phyloP scores from a whole-genome alignment of 2,888 invertebrate species.

The Cetonia aurata region DNA sequence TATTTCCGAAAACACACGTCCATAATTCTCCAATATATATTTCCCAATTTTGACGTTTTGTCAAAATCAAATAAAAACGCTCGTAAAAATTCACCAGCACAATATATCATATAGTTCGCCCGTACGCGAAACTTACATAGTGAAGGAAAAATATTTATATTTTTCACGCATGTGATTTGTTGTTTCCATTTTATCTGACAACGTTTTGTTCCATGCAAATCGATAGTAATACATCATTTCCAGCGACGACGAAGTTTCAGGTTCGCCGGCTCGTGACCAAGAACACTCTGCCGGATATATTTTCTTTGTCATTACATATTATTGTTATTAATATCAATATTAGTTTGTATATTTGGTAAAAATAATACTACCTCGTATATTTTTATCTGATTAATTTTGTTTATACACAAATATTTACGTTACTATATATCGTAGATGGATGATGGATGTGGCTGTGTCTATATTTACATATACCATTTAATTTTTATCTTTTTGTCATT shows the following conservation, averaged over 20 bases:
- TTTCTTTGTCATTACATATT: not conserved
- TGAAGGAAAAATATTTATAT: conserved; percentile 42
- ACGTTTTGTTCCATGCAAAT: conserved; percentile 40
- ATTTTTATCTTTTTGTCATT: no score
- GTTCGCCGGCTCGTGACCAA: conserved; percentile 36
- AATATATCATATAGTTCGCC: conserved; percentile 37
- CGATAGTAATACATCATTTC: conserved; percentile 42
- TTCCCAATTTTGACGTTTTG: conserved; percentile 40
- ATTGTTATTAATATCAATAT: conserved; percentile 28
- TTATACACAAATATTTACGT: conserved; percentile 3
- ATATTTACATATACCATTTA: no score
- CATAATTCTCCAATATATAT: conserved; percentile 40
- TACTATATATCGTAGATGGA: not conserved
- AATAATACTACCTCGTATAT: conserved; percentile 10
- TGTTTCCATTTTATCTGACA: conserved; percentile 42
- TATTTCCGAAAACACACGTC: conserved; percentile 38
- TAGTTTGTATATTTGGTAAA: conserved; percentile 29
- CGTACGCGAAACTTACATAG: conserved; percentile 15
- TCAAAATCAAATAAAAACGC: conserved; percentile 40
- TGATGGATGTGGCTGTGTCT: not conserved
- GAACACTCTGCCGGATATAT: conserved; percentile 6
- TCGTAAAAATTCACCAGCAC: conserved; percentile 36
- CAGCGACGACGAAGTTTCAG: conserved; percentile 35
- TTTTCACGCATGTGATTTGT: conserved; percentile 45
- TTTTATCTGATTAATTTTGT: conserved; percentile 12